phyloP scores from a whole-genome alignment of 2,888 invertebrate genomes.

The Agrotis ipsilon region DNA sequence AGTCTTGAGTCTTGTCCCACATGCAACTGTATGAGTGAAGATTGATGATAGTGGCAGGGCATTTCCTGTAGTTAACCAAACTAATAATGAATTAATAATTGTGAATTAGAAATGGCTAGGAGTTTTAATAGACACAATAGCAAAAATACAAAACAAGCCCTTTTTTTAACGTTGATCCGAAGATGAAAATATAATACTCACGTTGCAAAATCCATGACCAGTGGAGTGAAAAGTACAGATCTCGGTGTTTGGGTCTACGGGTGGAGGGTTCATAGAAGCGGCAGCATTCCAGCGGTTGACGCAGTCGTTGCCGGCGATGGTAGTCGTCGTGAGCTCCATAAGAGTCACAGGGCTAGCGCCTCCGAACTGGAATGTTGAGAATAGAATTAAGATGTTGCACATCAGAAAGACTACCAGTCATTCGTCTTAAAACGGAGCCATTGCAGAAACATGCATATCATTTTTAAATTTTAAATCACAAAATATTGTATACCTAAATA shows the following conservation, averaged over 20 bases:
- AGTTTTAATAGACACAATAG: too few relatives aligned
- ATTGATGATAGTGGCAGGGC: not conserved
- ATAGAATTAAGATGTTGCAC: not conserved
- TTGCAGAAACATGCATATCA: too few relatives aligned
- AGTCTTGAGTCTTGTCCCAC: not conserved
- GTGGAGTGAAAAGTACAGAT: slow-evolving; percentile 13
- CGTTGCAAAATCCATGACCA: slow-evolving; percentile 14
- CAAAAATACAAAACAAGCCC: too few relatives aligned
- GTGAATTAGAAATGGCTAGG: not conserved
- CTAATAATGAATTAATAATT: too few relatives aligned
- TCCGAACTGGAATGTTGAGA: not conserved
- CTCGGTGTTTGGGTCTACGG: slow-evolving; percentile 9
- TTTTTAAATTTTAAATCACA: too few relatives aligned
- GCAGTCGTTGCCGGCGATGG: slow-evolving; percentile 13
- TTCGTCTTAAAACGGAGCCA: not conserved
- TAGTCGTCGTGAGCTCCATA: slow-evolving; percentile 6
- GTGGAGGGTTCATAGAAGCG: slow-evolving; percentile 3
- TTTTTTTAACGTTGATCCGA: too few relatives aligned
- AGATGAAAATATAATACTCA: not conserved
- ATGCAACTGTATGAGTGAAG: not conserved
- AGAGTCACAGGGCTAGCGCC: not conserved
- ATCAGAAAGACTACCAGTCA: not conserved
- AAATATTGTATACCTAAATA: too few relatives aligned
- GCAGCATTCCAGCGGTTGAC: not conserved
- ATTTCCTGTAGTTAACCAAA: not conserved